Evolutionary conservation across 2,113 vertebrate species (phyloP), one percentile per base, ranked within the genome.

Genomic region (Sorex fumeus): DNA sequence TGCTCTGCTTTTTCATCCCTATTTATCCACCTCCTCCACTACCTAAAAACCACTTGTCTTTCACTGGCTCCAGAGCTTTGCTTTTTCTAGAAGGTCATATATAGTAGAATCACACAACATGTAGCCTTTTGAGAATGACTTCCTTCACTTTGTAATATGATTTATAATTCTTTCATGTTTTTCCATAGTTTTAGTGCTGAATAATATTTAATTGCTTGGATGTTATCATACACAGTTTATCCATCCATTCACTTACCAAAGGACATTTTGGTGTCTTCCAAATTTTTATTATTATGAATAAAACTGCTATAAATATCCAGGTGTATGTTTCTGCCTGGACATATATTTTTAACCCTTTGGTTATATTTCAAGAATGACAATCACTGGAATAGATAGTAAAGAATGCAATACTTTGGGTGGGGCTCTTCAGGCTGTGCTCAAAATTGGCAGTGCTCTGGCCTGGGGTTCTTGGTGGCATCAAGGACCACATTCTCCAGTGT

Each of bases 261-360:
- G 72, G 57, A 72, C 66, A 72, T 28, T 32, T 30, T 71, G 75
- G 13, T 43, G 78, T 43, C 43, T 78, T 93, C 15, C 30, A 78
- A 84, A 21, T 79, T 93, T 79, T 78, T 53, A 30, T 32, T 89
- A 53, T 50, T 84, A 79, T 32, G 32, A 88, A 84, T 79, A 84
- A 93, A 88, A 64, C 10, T 50, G 79, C 50, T 78, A 36, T 84
- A 78, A 88, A 64, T 19, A 79, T 84, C 13, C 60, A 8, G 50
- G 5, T 66, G 66, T n/a, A 89, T 9, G 2, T 78, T 93, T 70
- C 66, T 93, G 10, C 4, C 0, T 72, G 27, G 45, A 32, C 40
- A 25, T 64, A 84, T 62, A 30, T 93, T 84, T 93, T 84, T n/a
- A 89, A 23, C 21, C 71, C n/a, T n/a, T 84, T 89, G 72, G 40